Percentiles rank a stretch among this genome's conserved stretches.
Evolutionary conservation across 2,797 vertebrate species (phyloP).

Genomic region (Acrossocheilus fasciatus): DNA sequence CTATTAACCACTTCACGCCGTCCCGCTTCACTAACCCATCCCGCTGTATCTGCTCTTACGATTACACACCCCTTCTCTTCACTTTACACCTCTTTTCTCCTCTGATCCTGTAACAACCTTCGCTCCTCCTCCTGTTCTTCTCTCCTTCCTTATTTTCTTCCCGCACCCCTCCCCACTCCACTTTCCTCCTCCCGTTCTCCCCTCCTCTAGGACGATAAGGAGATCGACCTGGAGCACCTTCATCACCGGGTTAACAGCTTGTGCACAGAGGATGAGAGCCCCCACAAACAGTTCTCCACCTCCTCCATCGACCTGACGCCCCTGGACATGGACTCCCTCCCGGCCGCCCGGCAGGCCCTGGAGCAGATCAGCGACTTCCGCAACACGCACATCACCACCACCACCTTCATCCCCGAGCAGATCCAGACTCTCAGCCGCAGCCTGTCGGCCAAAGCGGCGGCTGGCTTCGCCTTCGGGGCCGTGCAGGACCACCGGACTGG

Average conservation of each 20-base stretch:
- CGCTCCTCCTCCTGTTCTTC: slow-evolving; percentile 43
- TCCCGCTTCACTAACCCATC: slow-evolving; percentile 52
- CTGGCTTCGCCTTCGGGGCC: slow-evolving; percentile 93
- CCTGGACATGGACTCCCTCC: slow-evolving; percentile 97
- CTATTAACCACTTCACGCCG: slow-evolving; percentile 20
- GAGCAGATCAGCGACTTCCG: slow-evolving; percentile 99
- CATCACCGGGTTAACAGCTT: slow-evolving; percentile 99
- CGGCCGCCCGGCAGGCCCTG: slow-evolving; percentile 94
- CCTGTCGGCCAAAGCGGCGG: slow-evolving; percentile 96
- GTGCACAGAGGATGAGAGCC: slow-evolving; percentile 99
- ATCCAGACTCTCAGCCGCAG: slow-evolving; percentile 99
- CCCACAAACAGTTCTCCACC: slow-evolving; percentile 99
- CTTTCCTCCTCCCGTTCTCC: slow-evolving; percentile 56
- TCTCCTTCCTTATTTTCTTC: slow-evolving; percentile 29
- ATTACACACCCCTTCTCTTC: slow-evolving; percentile 60
- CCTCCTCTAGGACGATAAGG: slow-evolving; percentile 93
- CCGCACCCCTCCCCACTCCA: slow-evolving; percentile 50
- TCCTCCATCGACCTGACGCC: slow-evolving; percentile 99
- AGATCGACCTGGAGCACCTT: slow-evolving; percentile 99
- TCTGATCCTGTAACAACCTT: slow-evolving; percentile 59
- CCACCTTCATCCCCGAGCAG: slow-evolving; percentile 99
- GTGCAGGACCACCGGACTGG: slow-evolving; percentile 98
- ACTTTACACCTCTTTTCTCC: slow-evolving; percentile 52
- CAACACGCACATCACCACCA: slow-evolving; percentile 99
- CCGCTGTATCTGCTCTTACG: slow-evolving; percentile 48